Evolutionary conservation across 1,140 invertebrate genomes (phyloP).

Genomic region (Aphelenchoides besseyi): DNA sequence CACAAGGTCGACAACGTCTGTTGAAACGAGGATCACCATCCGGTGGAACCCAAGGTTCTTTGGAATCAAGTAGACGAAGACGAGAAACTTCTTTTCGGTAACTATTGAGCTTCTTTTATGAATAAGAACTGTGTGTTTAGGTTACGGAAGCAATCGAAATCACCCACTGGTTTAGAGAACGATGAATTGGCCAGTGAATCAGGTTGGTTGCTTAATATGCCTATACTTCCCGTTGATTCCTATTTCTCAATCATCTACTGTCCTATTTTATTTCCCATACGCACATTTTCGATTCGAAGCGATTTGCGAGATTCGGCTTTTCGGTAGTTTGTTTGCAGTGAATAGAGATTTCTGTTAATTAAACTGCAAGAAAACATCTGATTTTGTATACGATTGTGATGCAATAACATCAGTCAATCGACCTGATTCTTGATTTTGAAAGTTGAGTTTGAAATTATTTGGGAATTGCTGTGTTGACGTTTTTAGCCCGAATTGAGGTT

Average conservation of each 20-base stretch:
- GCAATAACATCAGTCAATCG: too few relatives aligned
- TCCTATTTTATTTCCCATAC: not conserved
- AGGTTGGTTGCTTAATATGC: conserved; percentile 26
- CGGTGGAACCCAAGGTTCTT: conserved; percentile 41
- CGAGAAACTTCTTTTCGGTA: conserved; percentile 48
- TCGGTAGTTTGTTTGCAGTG: conserved; percentile 9
- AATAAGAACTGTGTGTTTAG: conserved; percentile 31
- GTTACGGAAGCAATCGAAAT: conserved; percentile 35
- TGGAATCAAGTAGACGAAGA: conserved; percentile 48
- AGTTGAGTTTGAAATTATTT: not conserved
- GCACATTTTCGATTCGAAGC: not conserved
- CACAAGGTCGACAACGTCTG: conserved; percentile 72
- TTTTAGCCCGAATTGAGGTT: conserved; percentile 12
- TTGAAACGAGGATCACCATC: conserved; percentile 71
- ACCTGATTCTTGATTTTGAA: too few relatives aligned
- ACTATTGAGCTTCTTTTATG: not conserved
- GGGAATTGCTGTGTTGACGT: not conserved
- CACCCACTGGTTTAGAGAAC: conserved; percentile 15
- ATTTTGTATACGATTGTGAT: too few relatives aligned
- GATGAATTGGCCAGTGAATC: conserved; percentile 21
- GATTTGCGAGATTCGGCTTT: conserved; percentile 1
- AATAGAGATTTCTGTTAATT: too few relatives aligned
- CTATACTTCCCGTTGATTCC: not conserved
- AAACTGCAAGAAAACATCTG: too few relatives aligned
- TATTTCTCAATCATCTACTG: not conserved